These are phyloP conservation scores for Brenthis ino DNA, from an alignment of 2,888 invertebrate species.

Conservation along the genomic window DNA sequence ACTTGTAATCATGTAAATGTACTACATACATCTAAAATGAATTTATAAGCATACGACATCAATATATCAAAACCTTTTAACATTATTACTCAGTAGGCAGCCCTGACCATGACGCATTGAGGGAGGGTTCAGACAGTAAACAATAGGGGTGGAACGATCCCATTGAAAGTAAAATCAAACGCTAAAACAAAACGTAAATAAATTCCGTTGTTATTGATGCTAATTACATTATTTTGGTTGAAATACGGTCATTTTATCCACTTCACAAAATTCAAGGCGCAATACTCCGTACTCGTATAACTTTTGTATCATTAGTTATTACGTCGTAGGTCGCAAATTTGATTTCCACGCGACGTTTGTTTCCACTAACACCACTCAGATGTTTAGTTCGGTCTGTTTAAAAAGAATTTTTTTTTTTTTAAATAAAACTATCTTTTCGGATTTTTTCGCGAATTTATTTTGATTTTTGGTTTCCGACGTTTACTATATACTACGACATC, in stretches of 20 bases:
- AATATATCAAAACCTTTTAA: neutral
- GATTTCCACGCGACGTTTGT: no score
- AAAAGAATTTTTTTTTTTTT: no score
- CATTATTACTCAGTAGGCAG: neutral
- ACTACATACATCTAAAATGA: no score
- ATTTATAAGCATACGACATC: neutral
- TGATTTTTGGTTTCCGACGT: no score
- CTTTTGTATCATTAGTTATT: neutral
- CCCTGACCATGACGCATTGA: conserved; percentile 30
- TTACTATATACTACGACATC: no score
- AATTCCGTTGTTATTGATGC: conserved; percentile 15
- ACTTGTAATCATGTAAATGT: no score
- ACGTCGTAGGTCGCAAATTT: no score
- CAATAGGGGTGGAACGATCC: conserved; percentile 22
- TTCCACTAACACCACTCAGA: no score
- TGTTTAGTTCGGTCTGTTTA: no score
- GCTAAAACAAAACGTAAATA: conserved; percentile 25
- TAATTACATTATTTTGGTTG: conserved; percentile 1
- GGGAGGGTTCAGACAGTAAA: conserved; percentile 27
- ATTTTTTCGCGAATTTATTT: no score
- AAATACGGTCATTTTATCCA: neutral
- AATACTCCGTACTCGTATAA: neutral
- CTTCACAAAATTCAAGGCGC: no score
- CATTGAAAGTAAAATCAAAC: conserved; percentile 12
- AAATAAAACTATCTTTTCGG: no score